Evolutionary conservation across 2,113 vertebrate species (phyloP).

Genomic region (Alligator sinensis): DNA sequence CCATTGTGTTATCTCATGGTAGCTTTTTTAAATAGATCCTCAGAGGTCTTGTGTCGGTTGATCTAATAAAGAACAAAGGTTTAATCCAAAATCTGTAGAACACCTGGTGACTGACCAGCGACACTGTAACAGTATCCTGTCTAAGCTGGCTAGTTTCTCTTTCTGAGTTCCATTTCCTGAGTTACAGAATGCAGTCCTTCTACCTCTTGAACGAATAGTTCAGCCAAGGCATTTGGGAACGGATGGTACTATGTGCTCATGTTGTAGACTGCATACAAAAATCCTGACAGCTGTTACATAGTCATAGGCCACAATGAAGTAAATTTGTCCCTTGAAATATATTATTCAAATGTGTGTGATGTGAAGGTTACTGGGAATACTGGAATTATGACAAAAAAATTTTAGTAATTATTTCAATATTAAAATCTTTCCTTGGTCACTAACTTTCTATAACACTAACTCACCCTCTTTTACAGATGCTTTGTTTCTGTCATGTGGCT

Average conservation of each 20-base stretch:
- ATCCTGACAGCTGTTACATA: background rate
- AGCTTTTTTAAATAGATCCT: rapidly evolving
- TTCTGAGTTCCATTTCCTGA: background rate
- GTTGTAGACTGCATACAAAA: background rate
- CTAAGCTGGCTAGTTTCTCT: background rate
- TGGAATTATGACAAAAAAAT: no score
- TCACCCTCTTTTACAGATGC: no score
- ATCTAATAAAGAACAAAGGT: background rate
- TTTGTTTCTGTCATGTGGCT: background rate
- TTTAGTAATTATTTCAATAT: no score
- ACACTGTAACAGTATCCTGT: background rate
- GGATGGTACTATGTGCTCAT: background rate
- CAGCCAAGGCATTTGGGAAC: background rate
- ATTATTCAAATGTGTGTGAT: background rate
- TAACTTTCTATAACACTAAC: no score
- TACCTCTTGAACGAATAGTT: background rate
- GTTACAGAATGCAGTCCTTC: background rate
- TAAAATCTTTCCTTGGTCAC: no score
- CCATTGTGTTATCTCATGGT: background rate
- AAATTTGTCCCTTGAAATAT: background rate
- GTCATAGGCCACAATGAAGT: background rate
- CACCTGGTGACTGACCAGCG: rapidly evolving
- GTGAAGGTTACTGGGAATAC: no score
- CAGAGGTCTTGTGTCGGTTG: background rate
- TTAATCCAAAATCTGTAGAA: background rate